These are phyloP conservation scores for Sarcophaga subvicina DNA, from an alignment of 2,888 invertebrate genomes.

Conservation along the genomic window DNA sequence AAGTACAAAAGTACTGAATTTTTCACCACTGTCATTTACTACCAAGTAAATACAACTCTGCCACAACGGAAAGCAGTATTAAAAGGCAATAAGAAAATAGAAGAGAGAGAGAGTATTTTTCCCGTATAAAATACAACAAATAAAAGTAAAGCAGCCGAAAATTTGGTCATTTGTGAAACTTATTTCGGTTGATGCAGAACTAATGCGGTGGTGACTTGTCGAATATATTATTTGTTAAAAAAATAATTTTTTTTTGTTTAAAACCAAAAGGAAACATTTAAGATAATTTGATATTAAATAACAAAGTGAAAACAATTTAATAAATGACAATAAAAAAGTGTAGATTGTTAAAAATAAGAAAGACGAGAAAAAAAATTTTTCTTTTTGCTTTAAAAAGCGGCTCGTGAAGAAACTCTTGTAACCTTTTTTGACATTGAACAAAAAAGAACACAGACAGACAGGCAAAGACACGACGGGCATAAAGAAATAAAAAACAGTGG, in stretches of 20 bases:
- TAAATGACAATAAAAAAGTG: conserved; percentile 25
- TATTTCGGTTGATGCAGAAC: conserved; percentile 48
- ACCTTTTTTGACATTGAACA: conserved; percentile 82
- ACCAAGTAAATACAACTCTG: background rate
- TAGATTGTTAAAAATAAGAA: conserved; percentile 20
- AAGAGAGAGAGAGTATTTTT: conserved; percentile 12
- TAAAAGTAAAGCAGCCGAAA: conserved; percentile 51
- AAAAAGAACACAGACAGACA: conserved; percentile 38
- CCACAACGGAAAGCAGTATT: background rate
- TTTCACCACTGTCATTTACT: background rate
- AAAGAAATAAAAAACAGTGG: conserved; percentile 33
- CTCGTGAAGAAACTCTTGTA: conserved; percentile 70
- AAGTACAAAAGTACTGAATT: too few species aligned
- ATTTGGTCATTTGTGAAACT: conserved; percentile 56
- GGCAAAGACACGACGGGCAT: conserved; percentile 58
- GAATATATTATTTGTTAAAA: too few species aligned
- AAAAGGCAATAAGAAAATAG: background rate
- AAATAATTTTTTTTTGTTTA: too few species aligned
- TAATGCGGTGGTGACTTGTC: background rate
- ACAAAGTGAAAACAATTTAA: background rate
- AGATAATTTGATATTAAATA: background rate
- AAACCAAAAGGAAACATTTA: background rate
- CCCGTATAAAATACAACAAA: conserved; percentile 41
- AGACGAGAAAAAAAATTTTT: background rate
- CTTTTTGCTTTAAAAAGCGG: conserved; percentile 1